Evolutionary conservation across 2,888 invertebrate genomes (phyloP).

Genomic region (Nebria brevicollis): DNA sequence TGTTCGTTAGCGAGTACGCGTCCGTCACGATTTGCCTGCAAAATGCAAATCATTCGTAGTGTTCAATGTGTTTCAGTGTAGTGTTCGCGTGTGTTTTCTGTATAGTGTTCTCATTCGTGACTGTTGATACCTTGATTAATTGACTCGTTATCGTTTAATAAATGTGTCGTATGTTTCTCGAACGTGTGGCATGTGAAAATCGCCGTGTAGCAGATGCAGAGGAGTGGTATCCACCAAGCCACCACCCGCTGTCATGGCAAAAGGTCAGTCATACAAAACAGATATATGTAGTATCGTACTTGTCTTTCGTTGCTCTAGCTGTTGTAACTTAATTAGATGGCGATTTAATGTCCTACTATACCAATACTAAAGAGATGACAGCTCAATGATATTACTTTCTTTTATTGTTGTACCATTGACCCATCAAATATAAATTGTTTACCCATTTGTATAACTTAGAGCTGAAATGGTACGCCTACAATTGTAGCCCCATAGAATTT

Average conservation of each 20-base stretch:
- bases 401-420: background rate
- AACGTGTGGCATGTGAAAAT: slow-evolving; percentile 11
- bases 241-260: slow-evolving; percentile 29
- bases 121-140: slow-evolving; percentile 10
- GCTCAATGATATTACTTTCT: background rate
- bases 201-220: slow-evolving; percentile 34
- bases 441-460: no score
- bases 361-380: background rate
- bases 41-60: background rate
- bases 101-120: background rate
- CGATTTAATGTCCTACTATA: background rate
- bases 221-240: slow-evolving; percentile 31
- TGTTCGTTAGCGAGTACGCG: background rate
- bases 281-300: background rate
- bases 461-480: no score
- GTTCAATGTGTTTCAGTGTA: background rate
- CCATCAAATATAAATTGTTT: no score
- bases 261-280: slow-evolving; percentile 24
- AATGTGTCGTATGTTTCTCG: slow-evolving; percentile 24
- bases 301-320: background rate
- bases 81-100: background rate
- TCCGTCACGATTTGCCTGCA: background rate
- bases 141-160: slow-evolving; percentile 19
- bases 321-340: slow-evolving; percentile 20
- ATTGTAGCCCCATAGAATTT: no score